Conservation (phyloP, 2,888 invertebrate genomes). For the Mantis religiosa region DNA sequence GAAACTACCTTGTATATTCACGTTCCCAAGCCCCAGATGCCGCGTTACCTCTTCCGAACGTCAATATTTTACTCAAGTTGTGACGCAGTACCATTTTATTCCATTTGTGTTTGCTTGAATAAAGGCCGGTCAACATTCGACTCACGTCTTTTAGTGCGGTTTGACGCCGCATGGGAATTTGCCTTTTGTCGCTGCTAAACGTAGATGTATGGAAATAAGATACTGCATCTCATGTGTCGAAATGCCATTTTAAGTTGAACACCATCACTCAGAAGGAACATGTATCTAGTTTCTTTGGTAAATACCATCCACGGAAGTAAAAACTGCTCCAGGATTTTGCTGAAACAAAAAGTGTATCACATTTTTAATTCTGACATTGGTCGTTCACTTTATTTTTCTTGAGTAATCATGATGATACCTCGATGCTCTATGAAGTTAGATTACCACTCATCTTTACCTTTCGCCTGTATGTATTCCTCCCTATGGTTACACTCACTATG, state of each 20-base stretch:
- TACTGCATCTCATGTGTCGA: background rate
- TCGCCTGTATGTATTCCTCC: too few species aligned
- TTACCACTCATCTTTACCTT: too few species aligned
- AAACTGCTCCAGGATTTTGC: background rate
- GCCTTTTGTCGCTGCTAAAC: background rate
- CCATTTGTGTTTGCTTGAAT: background rate
- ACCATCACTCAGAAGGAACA: background rate
- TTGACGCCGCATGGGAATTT: background rate
- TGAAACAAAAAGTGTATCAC: background rate
- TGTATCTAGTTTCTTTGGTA: background rate
- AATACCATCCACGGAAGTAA: background rate
- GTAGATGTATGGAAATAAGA: background rate
- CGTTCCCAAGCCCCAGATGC: background rate
- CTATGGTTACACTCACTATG: too few species aligned
- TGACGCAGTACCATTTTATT: background rate
- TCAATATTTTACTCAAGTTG: background rate
- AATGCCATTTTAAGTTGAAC: background rate
- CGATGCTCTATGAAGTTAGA: too few species aligned
- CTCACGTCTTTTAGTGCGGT: background rate
- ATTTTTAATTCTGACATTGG: too few species aligned
- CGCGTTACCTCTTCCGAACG: background rate
- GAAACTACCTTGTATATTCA: background rate
- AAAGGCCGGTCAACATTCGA: background rate
- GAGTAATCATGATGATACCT: too few species aligned
- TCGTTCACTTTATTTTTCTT: too few species aligned